Evolutionary conservation across 1,140 invertebrate species (phyloP), one percentile per base, ranked within the genome.

Genomic region (Potamilus streckersoni): DNA sequence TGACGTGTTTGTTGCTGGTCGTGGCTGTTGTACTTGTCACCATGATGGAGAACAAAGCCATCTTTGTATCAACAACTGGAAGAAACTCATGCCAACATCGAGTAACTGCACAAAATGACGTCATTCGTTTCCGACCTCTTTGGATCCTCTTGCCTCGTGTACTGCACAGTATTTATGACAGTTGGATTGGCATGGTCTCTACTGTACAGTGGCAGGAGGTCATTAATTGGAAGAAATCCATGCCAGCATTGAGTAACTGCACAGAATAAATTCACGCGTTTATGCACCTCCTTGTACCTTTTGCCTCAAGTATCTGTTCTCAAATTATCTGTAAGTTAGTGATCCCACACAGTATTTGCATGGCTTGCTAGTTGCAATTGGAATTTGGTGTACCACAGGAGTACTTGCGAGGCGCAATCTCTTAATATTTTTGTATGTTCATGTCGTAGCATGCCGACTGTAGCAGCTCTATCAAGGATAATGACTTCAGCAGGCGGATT

Each of bases 341-440:
- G 59, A 60, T 78, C 76, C 64, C 66, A 74, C 31, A 74, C 71
- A 73, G 74, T 23, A 58, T 70, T 71, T 14, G 73, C 55, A 63
- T 65, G 31, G 17, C 19, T 16, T n/a, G 38, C 38, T 16, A 19
- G 19, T 27, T 59, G 12, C 58, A 74, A 1, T 55, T 73, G 71
- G 20, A 23, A 15, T 65, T 71, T 56, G n/a, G 65, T 17, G 17
- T 62, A 66, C 3, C 58, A 61, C 19, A 70, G 11, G 64, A 71
- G 71, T 23, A 70, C 68, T n/a, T 20, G 15, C 58, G 60, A 11
- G 23, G 58, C 14, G 17, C 62, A 71, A 13, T 71, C 69, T 38
- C 19, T 15, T 19, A 71, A 71, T 27, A 60, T 31, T 31, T 61
- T 15, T 19, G 20, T 4, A 12, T 27, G 58, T 58, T 8, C n/a